Conservation (phyloP, 2,113 vertebrate species). For the Microcebus ravelobensis region DNA sequence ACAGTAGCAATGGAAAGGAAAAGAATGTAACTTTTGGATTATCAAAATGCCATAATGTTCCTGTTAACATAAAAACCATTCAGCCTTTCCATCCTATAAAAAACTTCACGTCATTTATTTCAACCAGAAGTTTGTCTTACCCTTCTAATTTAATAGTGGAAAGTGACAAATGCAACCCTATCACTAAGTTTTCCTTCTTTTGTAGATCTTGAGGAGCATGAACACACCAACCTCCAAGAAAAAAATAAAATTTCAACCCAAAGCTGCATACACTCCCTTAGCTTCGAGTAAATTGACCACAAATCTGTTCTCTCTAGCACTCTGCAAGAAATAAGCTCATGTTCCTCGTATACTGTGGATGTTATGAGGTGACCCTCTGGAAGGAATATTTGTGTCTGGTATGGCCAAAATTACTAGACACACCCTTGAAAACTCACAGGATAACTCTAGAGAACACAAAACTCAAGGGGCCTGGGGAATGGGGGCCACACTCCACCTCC, state of each 20-base stretch:
- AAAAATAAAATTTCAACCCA: background rate
- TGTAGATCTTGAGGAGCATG: background rate
- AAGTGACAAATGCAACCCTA: background rate
- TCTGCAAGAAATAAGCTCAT: background rate
- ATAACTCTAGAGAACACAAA: background rate
- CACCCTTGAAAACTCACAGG: background rate
- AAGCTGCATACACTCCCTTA: background rate
- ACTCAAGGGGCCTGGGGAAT: background rate
- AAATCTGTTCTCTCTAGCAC: background rate
- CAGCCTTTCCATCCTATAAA: background rate
- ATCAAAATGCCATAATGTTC: background rate
- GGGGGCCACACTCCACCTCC: background rate
- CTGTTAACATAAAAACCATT: background rate
- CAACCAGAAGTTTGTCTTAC: background rate
- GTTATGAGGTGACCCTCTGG: background rate
- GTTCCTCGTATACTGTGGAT: too few species aligned
- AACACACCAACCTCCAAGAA: background rate
- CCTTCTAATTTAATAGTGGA: background rate
- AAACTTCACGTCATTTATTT: background rate
- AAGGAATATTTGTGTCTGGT: background rate
- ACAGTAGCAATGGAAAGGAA: background rate
- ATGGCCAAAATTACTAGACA: too few species aligned
- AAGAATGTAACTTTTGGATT: background rate
- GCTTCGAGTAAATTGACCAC: background rate
- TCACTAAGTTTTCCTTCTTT: background rate